Conservation (phyloP, 2,113 vertebrate species). For the Calypte anna region DNA sequence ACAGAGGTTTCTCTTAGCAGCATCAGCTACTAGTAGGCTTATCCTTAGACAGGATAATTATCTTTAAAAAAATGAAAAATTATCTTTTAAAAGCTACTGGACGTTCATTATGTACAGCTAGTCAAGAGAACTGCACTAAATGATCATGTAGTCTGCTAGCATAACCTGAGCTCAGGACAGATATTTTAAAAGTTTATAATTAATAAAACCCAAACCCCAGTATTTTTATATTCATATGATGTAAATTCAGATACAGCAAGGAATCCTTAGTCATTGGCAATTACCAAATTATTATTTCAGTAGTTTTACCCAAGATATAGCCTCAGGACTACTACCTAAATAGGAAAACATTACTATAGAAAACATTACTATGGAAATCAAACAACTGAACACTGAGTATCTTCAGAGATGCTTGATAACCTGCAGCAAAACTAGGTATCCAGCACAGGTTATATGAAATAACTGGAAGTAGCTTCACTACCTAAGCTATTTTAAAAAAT, state of each 20-base stretch:
- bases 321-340: neutral
- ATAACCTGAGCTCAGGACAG: neutral
- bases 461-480: neutral
- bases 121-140: neutral
- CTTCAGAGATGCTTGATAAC: neutral
- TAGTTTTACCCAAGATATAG: neutral
- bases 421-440: neutral
- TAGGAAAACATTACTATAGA: neutral
- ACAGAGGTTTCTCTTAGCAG: neutral
- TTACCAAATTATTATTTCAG: neutral
- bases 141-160: fast-evolving
- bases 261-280: neutral
- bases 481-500: neutral
- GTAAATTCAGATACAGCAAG: neutral
- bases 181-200: neutral
- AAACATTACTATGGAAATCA: neutral
- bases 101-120: neutral
- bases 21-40: neutral
- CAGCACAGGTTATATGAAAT: neutral
- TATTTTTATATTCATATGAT: neutral
- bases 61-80: too few relatives aligned
- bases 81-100: neutral
- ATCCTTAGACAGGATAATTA: neutral
- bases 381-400: neutral
- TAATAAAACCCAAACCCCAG: neutral